Base-by-base conservation (phyloP, 2,888 invertebrate genomes). In the Pachycephus smyrnensis region DNA sequence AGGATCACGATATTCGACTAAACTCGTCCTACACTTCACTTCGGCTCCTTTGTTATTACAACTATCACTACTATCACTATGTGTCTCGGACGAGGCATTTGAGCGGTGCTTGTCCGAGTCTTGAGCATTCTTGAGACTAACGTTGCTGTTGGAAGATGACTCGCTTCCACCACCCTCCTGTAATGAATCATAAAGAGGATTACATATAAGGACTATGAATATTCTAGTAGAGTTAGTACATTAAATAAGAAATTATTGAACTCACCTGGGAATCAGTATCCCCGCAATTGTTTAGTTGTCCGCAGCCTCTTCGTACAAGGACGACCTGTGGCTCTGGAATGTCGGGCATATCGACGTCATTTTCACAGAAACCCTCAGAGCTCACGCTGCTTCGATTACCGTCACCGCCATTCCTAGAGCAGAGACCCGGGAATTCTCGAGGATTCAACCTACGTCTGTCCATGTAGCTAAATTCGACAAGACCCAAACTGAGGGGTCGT, bases 281-380 rank as follows among this genome's bases (percentile, higher is more conserved):
- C 76, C 89, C 90, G 82, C 89, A 90, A 79, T 88, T 89, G 78
- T 87, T 90, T 73, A 90, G 79, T 80, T 88, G 90, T 94, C 94
- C 12, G 93, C 95, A 86, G 93, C 94, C 76, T 90, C 93, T 80
- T 92, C 93, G 88, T 91, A 93, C 85, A 91, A 93, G 86, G 88
- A 92, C 86, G 83, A 92, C 88, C 84, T 91, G 88, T 32, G 93
- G 88, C 73, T 93, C 89, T 68, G 89, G 87, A 84, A 91, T 89
- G 88, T 94, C 93, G 4, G 94, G 92, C 75, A 95, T 94, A 87
- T 96, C 96, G 81, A 96, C 96, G 85, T 97, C 97, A 89, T 98
- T 98, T 92, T 98, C 98, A 92, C 98, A 98, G 92, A 98, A 98
- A 75, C 98, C 98, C 93, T 98, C 98, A 84, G 98, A 98, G 85